phyloP scores from a whole-genome alignment of 2,888 invertebrate species.

The Volucella zonaria region DNA sequence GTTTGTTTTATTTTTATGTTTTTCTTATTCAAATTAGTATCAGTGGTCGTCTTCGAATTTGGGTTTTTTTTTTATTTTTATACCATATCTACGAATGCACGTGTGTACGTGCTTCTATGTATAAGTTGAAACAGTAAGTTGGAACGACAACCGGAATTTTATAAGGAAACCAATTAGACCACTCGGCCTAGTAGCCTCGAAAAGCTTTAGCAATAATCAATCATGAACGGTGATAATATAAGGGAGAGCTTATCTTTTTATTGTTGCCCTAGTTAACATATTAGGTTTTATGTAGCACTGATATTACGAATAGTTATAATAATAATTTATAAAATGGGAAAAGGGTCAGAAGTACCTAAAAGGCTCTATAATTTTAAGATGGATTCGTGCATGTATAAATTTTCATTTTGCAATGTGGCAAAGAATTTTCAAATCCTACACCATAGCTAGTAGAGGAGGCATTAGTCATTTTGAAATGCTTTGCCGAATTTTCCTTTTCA shows the following conservation, averaged over 20 bases:
- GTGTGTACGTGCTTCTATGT: background rate
- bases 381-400: too few species aligned
- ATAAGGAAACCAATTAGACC: constrained; percentile 49
- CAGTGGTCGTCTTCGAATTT: constrained; percentile 25
- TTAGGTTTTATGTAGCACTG: too few species aligned
- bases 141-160: background rate
- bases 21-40: constrained; percentile 38
- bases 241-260: background rate
- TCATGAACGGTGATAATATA: constrained; percentile 6
- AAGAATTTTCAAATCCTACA: too few species aligned
- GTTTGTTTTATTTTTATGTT: background rate
- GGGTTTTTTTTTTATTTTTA: constrained; percentile 11
- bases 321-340: too few species aligned
- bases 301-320: too few species aligned
- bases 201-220: constrained; percentile 30
- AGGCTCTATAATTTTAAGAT: too few species aligned
- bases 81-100: background rate
- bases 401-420: too few species aligned
- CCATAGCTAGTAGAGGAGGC: too few species aligned
- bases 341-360: too few species aligned
- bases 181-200: constrained; percentile 36
- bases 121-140: constrained; percentile 21
- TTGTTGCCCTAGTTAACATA: background rate
- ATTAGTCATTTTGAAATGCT: too few species aligned
- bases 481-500: too few species aligned